Conservation (phyloP, 2,888 invertebrate species). For the Dicyrtoma fusca region DNA sequence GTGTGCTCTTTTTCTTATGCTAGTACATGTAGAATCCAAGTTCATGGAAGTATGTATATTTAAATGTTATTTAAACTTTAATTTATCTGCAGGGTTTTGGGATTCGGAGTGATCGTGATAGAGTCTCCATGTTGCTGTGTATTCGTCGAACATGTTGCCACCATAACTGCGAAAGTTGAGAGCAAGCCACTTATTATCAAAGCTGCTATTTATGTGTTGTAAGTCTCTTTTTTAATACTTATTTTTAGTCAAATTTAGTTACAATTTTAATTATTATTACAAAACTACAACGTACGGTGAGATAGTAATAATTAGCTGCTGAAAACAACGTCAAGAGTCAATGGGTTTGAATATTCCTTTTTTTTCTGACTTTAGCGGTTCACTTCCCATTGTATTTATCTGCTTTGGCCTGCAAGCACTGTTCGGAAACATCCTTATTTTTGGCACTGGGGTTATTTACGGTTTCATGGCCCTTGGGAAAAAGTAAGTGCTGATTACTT, state of each 20-base stretch:
- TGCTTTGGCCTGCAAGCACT: conserved; percentile 75
- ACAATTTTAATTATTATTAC: conserved; percentile 12
- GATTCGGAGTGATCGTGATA: conserved; percentile 82
- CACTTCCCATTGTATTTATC: conserved; percentile 78
- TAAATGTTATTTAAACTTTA: no score
- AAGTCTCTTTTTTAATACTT: conserved; percentile 60
- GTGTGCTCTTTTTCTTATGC: no score
- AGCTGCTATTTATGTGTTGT: conserved; percentile 82
- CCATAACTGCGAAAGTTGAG: conserved; percentile 72
- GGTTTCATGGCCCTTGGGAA: conserved; percentile 94
- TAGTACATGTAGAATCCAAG: no score
- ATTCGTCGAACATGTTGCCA: conserved; percentile 92
- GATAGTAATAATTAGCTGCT: no score
- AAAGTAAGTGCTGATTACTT: conserved; percentile 72
- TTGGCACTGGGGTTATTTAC: conserved; percentile 85
- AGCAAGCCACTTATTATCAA: conserved; percentile 86
- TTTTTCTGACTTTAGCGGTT: no score
- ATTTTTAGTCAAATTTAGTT: background rate
- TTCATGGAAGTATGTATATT: no score
- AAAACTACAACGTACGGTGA: no score
- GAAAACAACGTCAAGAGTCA: no score
- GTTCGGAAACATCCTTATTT: conserved; percentile 86
- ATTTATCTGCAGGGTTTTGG: conserved; percentile 68
- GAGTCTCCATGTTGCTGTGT: conserved; percentile 98
- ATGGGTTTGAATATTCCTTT: no score